These are phyloP conservation scores for Hyperopisus bebe DNA, from an alignment of 2,113 vertebrate genomes.

Conservation along the genomic window DNA sequence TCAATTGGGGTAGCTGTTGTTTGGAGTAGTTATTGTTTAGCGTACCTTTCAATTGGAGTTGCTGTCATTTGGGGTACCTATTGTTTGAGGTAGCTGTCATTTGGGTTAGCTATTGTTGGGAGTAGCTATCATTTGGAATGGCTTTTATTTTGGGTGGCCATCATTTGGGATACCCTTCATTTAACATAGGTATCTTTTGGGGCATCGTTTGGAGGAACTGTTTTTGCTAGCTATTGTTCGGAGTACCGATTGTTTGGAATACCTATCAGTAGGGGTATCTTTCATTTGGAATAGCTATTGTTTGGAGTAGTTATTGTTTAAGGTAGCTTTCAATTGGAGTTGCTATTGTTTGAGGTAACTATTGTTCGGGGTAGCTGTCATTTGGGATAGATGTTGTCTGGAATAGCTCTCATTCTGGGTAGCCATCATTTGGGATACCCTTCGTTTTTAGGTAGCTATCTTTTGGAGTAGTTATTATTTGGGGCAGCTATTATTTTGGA, in stretches of 20 bases:
- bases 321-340: not conserved
- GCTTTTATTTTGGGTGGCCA: not conserved
- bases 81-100: too few species aligned
- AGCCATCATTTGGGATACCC: not conserved
- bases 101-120: not conserved
- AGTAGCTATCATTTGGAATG: not conserved
- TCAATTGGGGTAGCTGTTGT: not conserved
- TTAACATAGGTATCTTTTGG: too few species aligned
- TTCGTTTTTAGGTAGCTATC: not conserved
- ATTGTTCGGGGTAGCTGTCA: not conserved
- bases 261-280: not conserved
- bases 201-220: not conserved
- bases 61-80: not conserved
- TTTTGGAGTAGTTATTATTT: not conserved
- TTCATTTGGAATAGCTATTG: not conserved
- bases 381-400: not conserved
- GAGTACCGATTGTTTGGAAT: not conserved
- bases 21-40: not conserved
- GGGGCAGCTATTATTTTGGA: not conserved
- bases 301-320: not conserved
- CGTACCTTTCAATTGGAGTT: not conserved
- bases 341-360: not conserved
- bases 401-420: not conserved
- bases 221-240: not conserved
- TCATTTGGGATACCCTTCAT: not conserved